A percentile compares a stretch with the other conserved stretches of the same genome.
Conservation (phyloP, 2,113 vertebrate species). For the Oreochromis aureus region DNA sequence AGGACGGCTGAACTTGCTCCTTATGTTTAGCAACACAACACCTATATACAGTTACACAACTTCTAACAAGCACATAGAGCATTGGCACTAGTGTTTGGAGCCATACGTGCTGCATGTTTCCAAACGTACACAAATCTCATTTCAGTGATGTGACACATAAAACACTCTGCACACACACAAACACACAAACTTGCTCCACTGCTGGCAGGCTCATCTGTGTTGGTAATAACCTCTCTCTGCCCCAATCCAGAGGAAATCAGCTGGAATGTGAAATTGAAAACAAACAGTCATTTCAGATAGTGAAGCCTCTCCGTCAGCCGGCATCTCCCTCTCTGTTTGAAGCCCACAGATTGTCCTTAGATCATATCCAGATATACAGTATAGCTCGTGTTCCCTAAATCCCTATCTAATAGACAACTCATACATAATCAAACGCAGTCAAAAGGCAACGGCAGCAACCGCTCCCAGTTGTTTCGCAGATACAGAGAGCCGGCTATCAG, state of each 20-base stretch:
- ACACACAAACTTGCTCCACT: not conserved
- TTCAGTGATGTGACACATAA: not conserved
- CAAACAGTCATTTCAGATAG: constrained; percentile 74
- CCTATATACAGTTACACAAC: not conserved
- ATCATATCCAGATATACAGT: constrained; percentile 41
- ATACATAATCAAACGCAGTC: constrained; percentile 31
- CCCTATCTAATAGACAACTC: constrained; percentile 52
- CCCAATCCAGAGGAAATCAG: constrained; percentile 58
- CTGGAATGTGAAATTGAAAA: constrained; percentile 74
- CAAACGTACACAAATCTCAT: not conserved
- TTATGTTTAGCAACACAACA: not conserved
- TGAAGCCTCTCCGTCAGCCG: constrained; percentile 20
- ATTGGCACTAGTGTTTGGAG: not conserved
- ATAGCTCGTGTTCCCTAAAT: constrained; percentile 44
- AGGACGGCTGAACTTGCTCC: not conserved
- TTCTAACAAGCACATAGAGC: not conserved
- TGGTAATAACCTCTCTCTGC: constrained; percentile 56
- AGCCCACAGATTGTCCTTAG: constrained; percentile 47
- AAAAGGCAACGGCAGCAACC: not conserved
- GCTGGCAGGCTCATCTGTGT: constrained; percentile 7
- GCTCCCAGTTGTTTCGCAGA: not conserved
- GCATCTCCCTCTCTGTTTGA: constrained; percentile 24
- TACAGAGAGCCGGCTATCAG: not conserved
- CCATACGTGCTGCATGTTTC: not conserved
- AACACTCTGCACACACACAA: not conserved